phyloP scores from a whole-genome alignment of 2,888 invertebrate genomes.

The Uloborus plumipes region DNA sequence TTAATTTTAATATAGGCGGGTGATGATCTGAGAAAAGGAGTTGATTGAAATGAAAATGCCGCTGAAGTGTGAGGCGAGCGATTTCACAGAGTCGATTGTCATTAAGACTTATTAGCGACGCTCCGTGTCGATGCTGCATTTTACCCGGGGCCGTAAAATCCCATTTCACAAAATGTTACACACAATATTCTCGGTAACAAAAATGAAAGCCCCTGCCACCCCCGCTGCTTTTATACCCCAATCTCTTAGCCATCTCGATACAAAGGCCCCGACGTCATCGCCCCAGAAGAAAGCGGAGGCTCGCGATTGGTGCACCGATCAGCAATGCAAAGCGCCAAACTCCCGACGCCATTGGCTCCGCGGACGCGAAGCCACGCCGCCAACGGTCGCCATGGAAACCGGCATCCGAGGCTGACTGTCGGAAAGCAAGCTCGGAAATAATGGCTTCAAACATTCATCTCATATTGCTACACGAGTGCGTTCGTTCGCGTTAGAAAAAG shows the following conservation, averaged over 20 bases:
- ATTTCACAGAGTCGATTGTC: too few species aligned
- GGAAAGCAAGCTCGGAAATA: constrained; percentile 12
- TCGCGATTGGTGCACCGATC: constrained; percentile 19
- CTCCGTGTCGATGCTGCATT: too few species aligned
- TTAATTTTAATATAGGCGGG: too few species aligned
- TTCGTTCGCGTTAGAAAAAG: not conserved
- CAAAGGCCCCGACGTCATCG: constrained; percentile 7
- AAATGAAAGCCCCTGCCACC: not conserved
- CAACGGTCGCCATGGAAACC: not conserved
- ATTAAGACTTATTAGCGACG: too few species aligned
- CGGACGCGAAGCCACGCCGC: constrained; percentile 5
- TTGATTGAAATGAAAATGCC: too few species aligned
- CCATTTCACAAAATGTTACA: constrained; percentile 20
- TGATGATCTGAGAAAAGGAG: too few species aligned
- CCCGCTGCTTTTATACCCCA: not conserved
- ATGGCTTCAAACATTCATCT: constrained; percentile 26
- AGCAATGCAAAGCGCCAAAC: constrained; percentile 6
- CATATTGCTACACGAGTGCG: constrained; percentile 20
- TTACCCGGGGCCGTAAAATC: constrained; percentile 1
- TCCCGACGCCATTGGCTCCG: not conserved
- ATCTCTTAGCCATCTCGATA: constrained; percentile 25
- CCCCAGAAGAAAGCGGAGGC: constrained; percentile 1
- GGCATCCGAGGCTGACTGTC: constrained; percentile 11
- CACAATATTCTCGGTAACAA: constrained; percentile 9
- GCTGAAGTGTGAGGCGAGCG: too few species aligned